Base-by-base conservation (phyloP, 2,113 vertebrate species). In the Bujurquina vittata region DNA sequence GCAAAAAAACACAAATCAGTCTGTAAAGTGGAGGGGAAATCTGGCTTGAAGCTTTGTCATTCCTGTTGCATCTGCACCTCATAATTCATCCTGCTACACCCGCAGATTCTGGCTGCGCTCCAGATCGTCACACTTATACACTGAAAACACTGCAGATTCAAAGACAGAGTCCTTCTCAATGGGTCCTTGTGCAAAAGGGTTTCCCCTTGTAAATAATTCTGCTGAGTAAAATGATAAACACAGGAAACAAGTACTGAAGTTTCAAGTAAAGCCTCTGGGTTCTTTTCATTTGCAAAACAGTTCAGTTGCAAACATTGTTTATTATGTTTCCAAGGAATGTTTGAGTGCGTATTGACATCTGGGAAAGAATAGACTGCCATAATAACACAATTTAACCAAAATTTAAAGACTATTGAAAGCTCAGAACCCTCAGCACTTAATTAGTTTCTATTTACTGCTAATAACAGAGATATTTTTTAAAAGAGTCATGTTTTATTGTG, bases 31-130 rank as follows among this genome's bases (percentile, higher is more conserved):
- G 37, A n/a, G 54, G 52, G 31, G 33, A 81, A 80, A 87, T 79
- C 77, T 85, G 74, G 18, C 60, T 33, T 26, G 17, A n/a, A 76
- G 69, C 54, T 1, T 55, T 73, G 74, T 83, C 43, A 75, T 84
- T 79, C 26, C 33, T 77, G 79, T 75, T 84, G 78, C 83, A 74
- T 84, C 79, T 84, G 46, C 37, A 78, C 57, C 40, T 85, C 81
- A 84, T 79, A 74, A 78, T 62, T 86, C 55, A 80, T 74, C 31
- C 12, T 67, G 26, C 77, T 40, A 56, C 79, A 57, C 80, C 63
- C 65, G 69, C 2, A 6, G 61, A 20, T 56, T 80, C 46, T 89
- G 78, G 80, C 78, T 22, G 7, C 1, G 20, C 12, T 72, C 75
- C 73, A 87, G 46, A 69, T 79, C 52, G 60, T 31, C 40, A 35